Evolutionary conservation across 2,113 vertebrate species (phyloP), one percentile per base, ranked within the genome.

Genomic region (Ameiurus melas): DNA sequence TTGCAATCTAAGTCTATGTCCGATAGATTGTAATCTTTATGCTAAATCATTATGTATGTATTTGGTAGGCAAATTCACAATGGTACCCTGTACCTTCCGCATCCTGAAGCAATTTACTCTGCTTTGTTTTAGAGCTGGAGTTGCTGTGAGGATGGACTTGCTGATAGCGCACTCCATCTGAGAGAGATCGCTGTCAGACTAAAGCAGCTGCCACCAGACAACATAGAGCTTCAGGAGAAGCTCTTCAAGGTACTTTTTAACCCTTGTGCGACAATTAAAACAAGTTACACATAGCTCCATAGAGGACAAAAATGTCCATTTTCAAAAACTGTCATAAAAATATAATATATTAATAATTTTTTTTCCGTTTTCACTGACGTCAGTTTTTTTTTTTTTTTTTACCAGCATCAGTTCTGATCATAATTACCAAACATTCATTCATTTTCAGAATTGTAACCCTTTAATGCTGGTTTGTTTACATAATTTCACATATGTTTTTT

Each of bases 71-170:
- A 39, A 83, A 43, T 43, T 39, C 3, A 64, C 70, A 62, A 8
- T 80, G 39, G 8, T 80, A 47, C 25, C 4, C 9, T 0, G 2
- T 58, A 73, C 19, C 10, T 43, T 80, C 13, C 0, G 2, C 5
- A 47, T 17, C 43, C 78, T 36, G 27, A 71, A 80, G 4, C 33
- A 1, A 75, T 89, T 85, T 78, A 6, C 57, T 47, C 85, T 70
- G 92, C 39, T 95, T 87, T 73, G 57, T 90, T 90, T 30, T 90
- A 97, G 97, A 95, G 90, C 55, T 97, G 96, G 94, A 93, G 94
- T 73, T 91, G 25, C 85, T 96, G 96, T 95, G 95, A 96, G 94
- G 91, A 93, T 33, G 92, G 92, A 87, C 93, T 94, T 10, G 92
- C 92, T 60, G 93, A 93, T 39, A 71, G 96, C 57, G 81, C 90